These are phyloP conservation scores for Forbesichthys agassizii DNA, from an alignment of 2,113 vertebrate genomes.

Conservation along the genomic window DNA sequence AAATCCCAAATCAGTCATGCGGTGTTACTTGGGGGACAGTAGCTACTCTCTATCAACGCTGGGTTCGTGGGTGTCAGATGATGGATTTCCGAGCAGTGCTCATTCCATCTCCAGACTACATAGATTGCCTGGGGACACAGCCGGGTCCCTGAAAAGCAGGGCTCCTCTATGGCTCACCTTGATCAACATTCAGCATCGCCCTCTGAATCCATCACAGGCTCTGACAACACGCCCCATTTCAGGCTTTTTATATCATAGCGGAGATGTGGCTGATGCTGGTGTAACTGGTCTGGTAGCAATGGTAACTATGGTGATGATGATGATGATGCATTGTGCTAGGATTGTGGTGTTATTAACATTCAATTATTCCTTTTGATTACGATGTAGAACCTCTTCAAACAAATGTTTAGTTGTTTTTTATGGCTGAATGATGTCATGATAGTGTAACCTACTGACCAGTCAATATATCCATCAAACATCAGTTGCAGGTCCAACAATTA, in stretches of 20 bases:
- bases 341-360: not conserved
- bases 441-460: too few relatives aligned
- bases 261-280: constrained; percentile 38
- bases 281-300: too few relatives aligned
- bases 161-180: constrained; percentile 74
- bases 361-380: not conserved
- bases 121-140: constrained; percentile 73
- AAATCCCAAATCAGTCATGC: constrained; percentile 54
- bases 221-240: constrained; percentile 64
- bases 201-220: constrained; percentile 66
- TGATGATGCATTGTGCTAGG: not conserved
- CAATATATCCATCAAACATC: too few relatives aligned
- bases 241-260: constrained; percentile 60
- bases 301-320: constrained; percentile 14
- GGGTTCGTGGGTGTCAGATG: constrained; percentile 58
- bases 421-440: too few relatives aligned
- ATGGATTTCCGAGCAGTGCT: constrained; percentile 67
- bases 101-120: constrained; percentile 70
- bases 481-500: too few relatives aligned
- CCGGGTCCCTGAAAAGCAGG: constrained; percentile 68
- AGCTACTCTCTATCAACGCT: constrained; percentile 64
- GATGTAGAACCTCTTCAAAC: too few relatives aligned
- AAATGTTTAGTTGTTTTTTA: too few relatives aligned
- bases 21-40: constrained; percentile 47
- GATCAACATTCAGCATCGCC: constrained; percentile 75